These are phyloP conservation scores for Rotaria macrura DNA, from an alignment of 2,888 invertebrate species.

Conservation along the genomic window DNA sequence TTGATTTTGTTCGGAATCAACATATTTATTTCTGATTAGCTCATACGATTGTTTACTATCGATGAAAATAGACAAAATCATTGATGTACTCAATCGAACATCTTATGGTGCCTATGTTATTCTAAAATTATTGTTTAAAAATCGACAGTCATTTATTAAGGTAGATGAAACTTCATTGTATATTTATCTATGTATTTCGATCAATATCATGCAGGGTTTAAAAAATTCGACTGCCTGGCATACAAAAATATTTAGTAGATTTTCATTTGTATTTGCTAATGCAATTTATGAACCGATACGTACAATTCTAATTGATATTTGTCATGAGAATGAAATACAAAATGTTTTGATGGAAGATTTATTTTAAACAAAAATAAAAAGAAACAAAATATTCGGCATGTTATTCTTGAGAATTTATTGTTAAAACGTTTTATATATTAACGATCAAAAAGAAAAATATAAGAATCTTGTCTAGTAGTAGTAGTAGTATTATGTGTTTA, in stretches of 20 bases:
- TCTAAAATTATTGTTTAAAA: background rate
- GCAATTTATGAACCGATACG: background rate
- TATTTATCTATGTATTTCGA: background rate
- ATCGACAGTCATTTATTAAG: background rate
- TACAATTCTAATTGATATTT: background rate
- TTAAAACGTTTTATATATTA: background rate
- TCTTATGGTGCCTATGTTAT: conserved; percentile 4
- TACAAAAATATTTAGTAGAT: background rate
- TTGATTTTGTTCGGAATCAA: background rate
- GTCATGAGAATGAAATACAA: background rate
- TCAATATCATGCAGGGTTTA: background rate
- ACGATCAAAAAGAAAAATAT: too few relatives aligned
- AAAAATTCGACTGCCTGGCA: background rate
- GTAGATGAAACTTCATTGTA: background rate
- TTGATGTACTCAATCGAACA: background rate
- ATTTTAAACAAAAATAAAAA: background rate
- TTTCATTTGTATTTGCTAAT: background rate
- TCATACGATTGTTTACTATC: background rate
- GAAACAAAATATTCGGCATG: background rate
- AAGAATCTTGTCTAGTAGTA: too few relatives aligned
- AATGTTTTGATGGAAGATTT: background rate
- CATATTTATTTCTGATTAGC: background rate
- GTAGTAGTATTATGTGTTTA: too few relatives aligned
- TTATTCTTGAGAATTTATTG: background rate
- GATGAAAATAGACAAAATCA: background rate